Conservation (phyloP, 2,888 invertebrate species). For the Galerucella nymphaeae region DNA sequence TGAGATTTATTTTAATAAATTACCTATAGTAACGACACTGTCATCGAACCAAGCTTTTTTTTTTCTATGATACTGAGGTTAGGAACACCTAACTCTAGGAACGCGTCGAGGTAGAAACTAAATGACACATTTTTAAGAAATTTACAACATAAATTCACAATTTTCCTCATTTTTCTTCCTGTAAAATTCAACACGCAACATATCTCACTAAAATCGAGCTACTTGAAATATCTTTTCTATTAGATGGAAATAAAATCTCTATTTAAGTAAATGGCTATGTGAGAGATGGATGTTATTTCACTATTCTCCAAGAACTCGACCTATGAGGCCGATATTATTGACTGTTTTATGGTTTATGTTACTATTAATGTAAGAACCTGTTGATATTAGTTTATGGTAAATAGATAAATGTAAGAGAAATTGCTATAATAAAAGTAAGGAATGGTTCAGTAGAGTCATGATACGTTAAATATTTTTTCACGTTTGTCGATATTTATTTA, state of each 20-base stretch:
- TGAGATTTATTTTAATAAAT: no score
- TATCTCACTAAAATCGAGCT: slow-evolving; percentile 42
- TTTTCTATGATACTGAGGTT: no score
- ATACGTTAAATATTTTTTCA: slow-evolving; percentile 12
- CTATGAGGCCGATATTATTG: slow-evolving; percentile 45
- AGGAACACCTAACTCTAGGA: no score
- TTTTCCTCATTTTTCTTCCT: no score
- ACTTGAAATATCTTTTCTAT: slow-evolving; percentile 51
- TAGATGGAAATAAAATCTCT: slow-evolving; percentile 52
- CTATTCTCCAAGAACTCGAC: slow-evolving; percentile 27
- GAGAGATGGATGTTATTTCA: slow-evolving; percentile 34
- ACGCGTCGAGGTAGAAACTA: no score
- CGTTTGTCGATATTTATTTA: slow-evolving; percentile 15
- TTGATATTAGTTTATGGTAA: slow-evolving; percentile 45
- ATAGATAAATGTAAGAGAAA: slow-evolving; percentile 38
- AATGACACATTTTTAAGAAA: no score
- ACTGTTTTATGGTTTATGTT: slow-evolving; percentile 44
- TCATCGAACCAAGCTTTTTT: no score
- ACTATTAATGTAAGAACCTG: slow-evolving; percentile 43
- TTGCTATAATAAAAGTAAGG: slow-evolving; percentile 28
- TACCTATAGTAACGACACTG: no score
- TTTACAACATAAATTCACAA: no score
- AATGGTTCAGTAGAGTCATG: slow-evolving; percentile 21
- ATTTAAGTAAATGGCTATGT: slow-evolving; percentile 42
- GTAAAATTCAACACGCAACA: no score